These are phyloP conservation scores for Pao palembangensis DNA, from an alignment of 2,113 vertebrate genomes.

Conservation along the genomic window DNA sequence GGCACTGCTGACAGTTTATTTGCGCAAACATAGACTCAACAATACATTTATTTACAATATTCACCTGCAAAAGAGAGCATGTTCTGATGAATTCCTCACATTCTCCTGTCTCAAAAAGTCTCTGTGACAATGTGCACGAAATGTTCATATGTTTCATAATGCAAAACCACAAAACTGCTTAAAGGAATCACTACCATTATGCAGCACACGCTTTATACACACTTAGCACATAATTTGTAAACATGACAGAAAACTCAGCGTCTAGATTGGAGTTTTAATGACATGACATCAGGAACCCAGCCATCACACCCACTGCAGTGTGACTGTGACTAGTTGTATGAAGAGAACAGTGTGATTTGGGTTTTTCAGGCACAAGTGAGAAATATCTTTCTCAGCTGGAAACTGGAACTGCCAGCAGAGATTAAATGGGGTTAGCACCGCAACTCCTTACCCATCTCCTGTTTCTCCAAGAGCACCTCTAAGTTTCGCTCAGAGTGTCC, in stretches of 20 bases:
- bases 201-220: too few relatives aligned
- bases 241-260: constrained; percentile 36
- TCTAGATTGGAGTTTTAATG: too few relatives aligned
- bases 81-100: constrained; percentile 25
- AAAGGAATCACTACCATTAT: too few relatives aligned
- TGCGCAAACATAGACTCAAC: constrained; percentile 6
- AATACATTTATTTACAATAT: constrained; percentile 30
- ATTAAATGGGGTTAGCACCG: constrained; percentile 45
- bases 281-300: too few relatives aligned
- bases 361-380: constrained; percentile 28
- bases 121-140: not conserved
- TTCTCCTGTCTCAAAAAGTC: not conserved
- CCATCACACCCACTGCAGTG: not conserved
- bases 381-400: constrained; percentile 18
- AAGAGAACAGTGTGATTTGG: constrained; percentile 22
- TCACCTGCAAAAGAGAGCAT: constrained; percentile 7
- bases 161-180: too few relatives aligned
- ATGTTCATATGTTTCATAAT: too few relatives aligned
- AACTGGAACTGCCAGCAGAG: constrained; percentile 49
- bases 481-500: constrained; percentile 52
- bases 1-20: constrained; percentile 23
- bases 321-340: constrained; percentile 17
- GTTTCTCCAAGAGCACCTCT: constrained; percentile 60
- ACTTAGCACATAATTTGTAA: constrained; percentile 27
- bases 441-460: constrained; percentile 40